Conservation (phyloP, 2,888 invertebrate species). For the Bedellia somnulentella region DNA sequence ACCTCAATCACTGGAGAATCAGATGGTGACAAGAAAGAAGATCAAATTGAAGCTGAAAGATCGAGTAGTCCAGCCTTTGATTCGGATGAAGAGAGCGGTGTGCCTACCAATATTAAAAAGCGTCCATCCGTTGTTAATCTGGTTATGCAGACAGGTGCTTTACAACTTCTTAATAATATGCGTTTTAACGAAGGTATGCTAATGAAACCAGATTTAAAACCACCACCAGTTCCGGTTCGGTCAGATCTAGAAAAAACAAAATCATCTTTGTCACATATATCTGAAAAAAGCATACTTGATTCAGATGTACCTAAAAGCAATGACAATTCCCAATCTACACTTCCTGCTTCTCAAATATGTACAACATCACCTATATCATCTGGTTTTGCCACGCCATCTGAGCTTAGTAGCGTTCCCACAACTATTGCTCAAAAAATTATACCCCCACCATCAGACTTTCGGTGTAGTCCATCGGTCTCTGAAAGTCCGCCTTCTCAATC, state of each 20-base stretch:
- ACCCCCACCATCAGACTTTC: conserved; percentile 74
- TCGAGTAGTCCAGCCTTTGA: conserved; percentile 94
- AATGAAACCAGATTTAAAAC: conserved; percentile 38
- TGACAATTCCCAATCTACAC: conserved; percentile 26
- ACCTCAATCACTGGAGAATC: conserved; percentile 59
- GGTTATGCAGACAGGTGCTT: conserved; percentile 66
- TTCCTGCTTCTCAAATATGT: conserved; percentile 30
- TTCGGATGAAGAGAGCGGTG: conserved; percentile 87
- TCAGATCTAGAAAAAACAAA: conserved; percentile 38
- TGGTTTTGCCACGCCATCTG: conserved; percentile 43
- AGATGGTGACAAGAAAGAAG: conserved; percentile 47
- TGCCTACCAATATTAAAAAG: conserved; percentile 60
- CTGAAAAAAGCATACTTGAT: conserved; percentile 66
- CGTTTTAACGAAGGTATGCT: conserved; percentile 58
- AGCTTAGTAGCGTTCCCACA: conserved; percentile 41
- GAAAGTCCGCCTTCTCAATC: conserved; percentile 65
- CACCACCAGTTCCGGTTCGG: conserved; percentile 18
- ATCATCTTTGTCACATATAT: conserved; percentile 62
- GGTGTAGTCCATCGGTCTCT: conserved; percentile 67
- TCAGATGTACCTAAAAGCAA: conserved; percentile 54
- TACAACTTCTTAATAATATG: conserved; percentile 56
- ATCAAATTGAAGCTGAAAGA: conserved; percentile 67
- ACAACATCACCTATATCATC: conserved; percentile 39
- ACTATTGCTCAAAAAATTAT: conserved; percentile 69
- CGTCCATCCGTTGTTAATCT: conserved; percentile 69